Evolutionary conservation across 2,113 vertebrate species (phyloP).

Genomic region (Charadrius vociferus): DNA sequence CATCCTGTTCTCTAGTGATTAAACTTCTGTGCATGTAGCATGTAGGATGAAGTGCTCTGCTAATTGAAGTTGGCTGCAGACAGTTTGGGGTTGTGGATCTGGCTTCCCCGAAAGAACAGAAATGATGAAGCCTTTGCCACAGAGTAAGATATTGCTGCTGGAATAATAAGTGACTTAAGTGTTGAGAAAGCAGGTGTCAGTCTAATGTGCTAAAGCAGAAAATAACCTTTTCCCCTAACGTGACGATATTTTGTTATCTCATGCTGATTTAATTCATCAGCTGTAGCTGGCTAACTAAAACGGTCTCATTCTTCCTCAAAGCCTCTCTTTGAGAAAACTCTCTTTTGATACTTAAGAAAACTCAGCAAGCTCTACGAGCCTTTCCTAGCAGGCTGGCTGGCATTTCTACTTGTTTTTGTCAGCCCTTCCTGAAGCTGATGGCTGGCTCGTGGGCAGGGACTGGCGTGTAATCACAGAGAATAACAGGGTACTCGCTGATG

Average conservation of each 20-base stretch:
- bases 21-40: background rate
- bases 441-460: background rate
- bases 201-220: background rate
- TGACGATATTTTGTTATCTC: background rate
- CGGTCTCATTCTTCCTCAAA: background rate
- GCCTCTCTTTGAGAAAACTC: background rate
- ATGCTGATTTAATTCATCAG: background rate
- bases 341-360: background rate
- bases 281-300: background rate
- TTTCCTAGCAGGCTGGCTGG: background rate
- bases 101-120: background rate
- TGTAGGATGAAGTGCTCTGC: background rate
- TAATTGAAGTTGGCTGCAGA: background rate
- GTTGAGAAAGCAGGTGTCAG: background rate
- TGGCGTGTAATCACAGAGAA: background rate
- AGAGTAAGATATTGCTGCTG: background rate
- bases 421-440: background rate
- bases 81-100: background rate
- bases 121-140: background rate
- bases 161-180: background rate
- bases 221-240: background rate
- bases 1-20: slow-evolving; percentile 8
- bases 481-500: background rate
- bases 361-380: background rate
- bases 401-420: background rate